Percentiles rank a stretch among this genome's conserved stretches.
Conservation (phyloP, 2,888 invertebrate genomes). For the Cenopis cana region DNA sequence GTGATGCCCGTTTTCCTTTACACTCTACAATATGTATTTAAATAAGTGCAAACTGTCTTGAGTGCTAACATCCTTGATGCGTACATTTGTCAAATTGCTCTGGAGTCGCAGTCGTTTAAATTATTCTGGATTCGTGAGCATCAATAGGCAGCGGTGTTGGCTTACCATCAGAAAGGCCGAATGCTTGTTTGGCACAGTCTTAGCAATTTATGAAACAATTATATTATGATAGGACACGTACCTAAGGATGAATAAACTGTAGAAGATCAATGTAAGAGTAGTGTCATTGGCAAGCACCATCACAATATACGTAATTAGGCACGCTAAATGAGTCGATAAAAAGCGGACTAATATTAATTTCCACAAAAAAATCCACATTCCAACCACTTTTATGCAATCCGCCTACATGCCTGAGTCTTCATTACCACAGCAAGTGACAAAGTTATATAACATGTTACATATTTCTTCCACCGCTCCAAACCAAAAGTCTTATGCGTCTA, state of each 20-base stretch:
- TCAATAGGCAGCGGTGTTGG: too few relatives aligned
- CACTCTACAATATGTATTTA: neutral
- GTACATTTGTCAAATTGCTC: too few relatives aligned
- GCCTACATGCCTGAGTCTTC: conserved; percentile 8
- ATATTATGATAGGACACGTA: too few relatives aligned
- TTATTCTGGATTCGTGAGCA: too few relatives aligned
- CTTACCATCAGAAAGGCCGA: too few relatives aligned
- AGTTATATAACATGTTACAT: conserved; percentile 40
- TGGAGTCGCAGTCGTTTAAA: too few relatives aligned
- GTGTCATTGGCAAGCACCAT: neutral
- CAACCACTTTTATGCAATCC: conserved; percentile 27
- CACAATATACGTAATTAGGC: conserved; percentile 13
- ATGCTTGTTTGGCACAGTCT: too few relatives aligned
- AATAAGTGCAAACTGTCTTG: neutral
- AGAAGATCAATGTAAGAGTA: neutral
- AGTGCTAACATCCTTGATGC: too few relatives aligned
- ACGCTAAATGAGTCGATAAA: conserved; percentile 22
- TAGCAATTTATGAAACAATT: too few relatives aligned
- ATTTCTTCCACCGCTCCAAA: conserved; percentile 14
- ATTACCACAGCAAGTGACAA: conserved; percentile 36
- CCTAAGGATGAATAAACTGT: too few relatives aligned
- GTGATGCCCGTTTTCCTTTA: neutral
- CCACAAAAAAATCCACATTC: conserved; percentile 23
- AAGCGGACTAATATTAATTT: conserved; percentile 28
- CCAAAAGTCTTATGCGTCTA: neutral